Base-by-base conservation (phyloP, 1,140 invertebrate species). In the Sycophila sp. region DNA sequence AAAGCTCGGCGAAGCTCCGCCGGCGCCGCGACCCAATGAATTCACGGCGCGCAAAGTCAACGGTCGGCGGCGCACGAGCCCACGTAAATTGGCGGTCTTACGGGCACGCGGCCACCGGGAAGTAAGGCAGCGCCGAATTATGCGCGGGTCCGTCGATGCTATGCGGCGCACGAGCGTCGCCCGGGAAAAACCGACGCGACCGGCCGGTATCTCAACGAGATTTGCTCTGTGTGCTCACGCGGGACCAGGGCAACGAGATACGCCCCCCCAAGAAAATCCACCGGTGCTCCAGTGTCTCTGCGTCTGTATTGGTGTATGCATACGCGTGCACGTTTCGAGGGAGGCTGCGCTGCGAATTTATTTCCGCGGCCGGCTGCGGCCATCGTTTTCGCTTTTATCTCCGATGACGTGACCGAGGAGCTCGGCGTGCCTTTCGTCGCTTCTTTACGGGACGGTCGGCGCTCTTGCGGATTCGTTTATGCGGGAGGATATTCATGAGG, bases 151-250 rank as follows among this genome's bases (percentile, higher is more conserved):
- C 11, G 38, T 15, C 38, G n/a, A n/a, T n/a, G 4, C 4, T 15
- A 53, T 53, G 49, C 26, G 2, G 11, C 13, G 49, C 49, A 53
- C 26, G 49, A 30, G 49, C 28, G n/a, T 10, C 15, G 49, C 2
- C n/a, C n/a, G 22, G 8, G 58, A 60, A 60, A 42, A 60, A 60
- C 38, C 19, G 58, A 40, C 19, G 17, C 42, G 1, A 28, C 19
- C 36, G 24, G 58, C 22, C 59, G 53, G 73, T 74, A 76, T 74
- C 73, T 74, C 75, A 74, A 76, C 73, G 73, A 74, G 75, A 76
- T 76, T 76, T 74, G 71, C 73, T 60, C 64, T 72, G 51, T 73
- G 67, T 45, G 47, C n/a, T n/a, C 71, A 58, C 73, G 69, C 68
- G 60, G 72, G 65, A 55, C 64, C 45, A 38, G n/a, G n/a, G n/a